phyloP scores from a whole-genome alignment of 2,113 vertebrate species.

The Tragelaphus buxtoni region DNA sequence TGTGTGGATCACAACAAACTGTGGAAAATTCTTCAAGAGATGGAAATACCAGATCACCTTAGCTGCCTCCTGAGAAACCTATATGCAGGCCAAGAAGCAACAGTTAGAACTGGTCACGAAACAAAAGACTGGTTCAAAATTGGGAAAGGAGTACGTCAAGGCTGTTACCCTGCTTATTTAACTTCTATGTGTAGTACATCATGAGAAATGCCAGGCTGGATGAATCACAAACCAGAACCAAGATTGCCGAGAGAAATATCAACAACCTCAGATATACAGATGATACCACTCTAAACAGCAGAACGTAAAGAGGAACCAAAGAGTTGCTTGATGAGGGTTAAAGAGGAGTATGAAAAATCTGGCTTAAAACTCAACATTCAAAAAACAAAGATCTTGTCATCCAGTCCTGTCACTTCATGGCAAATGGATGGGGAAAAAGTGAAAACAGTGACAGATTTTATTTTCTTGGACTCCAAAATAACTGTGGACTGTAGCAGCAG shows the following conservation, averaged over 20 bases:
- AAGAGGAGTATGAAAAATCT: background rate
- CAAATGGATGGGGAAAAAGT: background rate
- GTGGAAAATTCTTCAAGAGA: background rate
- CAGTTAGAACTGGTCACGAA: accelerated
- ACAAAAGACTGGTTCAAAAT: background rate
- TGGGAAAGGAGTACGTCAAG: background rate
- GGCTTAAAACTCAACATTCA: background rate
- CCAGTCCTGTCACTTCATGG: background rate
- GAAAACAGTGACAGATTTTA: background rate
- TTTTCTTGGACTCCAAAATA: background rate
- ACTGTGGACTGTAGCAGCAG: background rate
- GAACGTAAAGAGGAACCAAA: background rate
- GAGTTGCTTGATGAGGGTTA: background rate
- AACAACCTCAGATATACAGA: background rate
- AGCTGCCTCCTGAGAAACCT: background rate
- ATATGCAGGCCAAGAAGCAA: background rate
- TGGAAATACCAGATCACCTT: background rate
- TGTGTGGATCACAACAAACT: background rate
- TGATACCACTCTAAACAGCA: background rate
- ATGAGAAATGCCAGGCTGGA: background rate
- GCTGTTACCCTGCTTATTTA: background rate
- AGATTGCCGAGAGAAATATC: background rate
- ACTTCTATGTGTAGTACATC: background rate
- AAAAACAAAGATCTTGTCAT: background rate
- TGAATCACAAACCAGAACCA: background rate